Conservation (phyloP, 2,888 invertebrate species). For the Argyresthia albistria region DNA sequence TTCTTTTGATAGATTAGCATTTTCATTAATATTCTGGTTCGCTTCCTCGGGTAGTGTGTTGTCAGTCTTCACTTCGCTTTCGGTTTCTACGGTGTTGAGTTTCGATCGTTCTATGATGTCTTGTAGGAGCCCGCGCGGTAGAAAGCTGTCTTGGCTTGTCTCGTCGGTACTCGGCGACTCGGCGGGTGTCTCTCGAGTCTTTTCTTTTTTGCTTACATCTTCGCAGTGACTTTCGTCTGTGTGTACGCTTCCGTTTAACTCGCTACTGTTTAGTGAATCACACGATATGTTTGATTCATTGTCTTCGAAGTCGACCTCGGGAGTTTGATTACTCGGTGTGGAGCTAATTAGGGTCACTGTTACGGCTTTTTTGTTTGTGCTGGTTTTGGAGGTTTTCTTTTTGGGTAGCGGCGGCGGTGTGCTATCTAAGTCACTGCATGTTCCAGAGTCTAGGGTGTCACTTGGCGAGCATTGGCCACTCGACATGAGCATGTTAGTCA, state of each 20-base stretch:
- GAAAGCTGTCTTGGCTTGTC: constrained; percentile 57
- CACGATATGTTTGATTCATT: constrained; percentile 86
- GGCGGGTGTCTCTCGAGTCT: constrained; percentile 41
- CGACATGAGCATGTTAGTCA: constrained; percentile 75
- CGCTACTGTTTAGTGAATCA: constrained; percentile 84
- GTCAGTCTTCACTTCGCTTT: constrained; percentile 46
- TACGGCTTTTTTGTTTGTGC: constrained; percentile 61
- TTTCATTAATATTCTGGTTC: constrained; percentile 60
- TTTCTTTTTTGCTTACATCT: constrained; percentile 51
- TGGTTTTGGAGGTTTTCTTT: constrained; percentile 72
- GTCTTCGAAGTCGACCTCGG: constrained; percentile 78
- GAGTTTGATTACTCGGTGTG: constrained; percentile 67
- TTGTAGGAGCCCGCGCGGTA: constrained; percentile 77
- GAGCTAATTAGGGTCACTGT: constrained; percentile 71
- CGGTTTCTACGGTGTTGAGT: constrained; percentile 57
- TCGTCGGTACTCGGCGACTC: constrained; percentile 19
- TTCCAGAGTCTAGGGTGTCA: constrained; percentile 87
- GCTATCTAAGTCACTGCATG: constrained; percentile 86
- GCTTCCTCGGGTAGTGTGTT: constrained; percentile 32
- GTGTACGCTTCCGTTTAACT: constrained; percentile 70
- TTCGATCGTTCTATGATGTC: constrained; percentile 79
- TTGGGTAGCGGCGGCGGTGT: constrained; percentile 80
- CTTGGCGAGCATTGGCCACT: constrained; percentile 89
- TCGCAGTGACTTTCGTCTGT: constrained; percentile 61
- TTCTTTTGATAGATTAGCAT: constrained; percentile 60